Evolutionary conservation across 2,888 invertebrate species (phyloP).

Genomic region (Ornithoptera alexandrae): DNA sequence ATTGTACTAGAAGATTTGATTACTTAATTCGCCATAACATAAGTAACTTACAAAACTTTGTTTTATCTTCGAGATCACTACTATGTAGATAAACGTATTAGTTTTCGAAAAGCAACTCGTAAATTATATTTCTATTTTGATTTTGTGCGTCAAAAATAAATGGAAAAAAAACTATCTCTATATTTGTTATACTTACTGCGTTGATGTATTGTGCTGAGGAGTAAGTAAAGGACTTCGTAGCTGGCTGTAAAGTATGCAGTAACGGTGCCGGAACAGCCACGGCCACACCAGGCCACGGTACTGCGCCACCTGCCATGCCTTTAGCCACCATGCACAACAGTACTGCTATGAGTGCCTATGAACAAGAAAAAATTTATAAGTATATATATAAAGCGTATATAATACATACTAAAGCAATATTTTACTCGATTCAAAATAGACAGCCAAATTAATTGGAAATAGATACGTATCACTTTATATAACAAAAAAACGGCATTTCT

Average conservation of each 20-base stretch:
- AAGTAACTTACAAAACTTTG: no score
- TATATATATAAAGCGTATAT: neutral
- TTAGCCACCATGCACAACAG: slow-evolving; percentile 48
- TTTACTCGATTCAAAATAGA: no score
- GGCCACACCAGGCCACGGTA: slow-evolving; percentile 40
- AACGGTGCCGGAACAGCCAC: slow-evolving; percentile 43
- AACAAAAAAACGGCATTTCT: no score
- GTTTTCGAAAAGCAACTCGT: no score
- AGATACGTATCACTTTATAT: no score
- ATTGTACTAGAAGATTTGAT: no score
- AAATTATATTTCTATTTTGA: no score
- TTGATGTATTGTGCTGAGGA: slow-evolving; percentile 68
- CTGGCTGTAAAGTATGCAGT: slow-evolving; percentile 51
- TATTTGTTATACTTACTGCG: slow-evolving; percentile 43
- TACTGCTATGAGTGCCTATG: slow-evolving; percentile 49
- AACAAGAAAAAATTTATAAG: neutral
- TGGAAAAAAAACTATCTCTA: neutral
- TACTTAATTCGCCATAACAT: no score
- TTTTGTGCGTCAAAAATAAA: no score
- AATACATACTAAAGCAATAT: neutral
- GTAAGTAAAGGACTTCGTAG: slow-evolving; percentile 59
- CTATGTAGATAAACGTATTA: no score
- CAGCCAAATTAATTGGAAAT: no score
- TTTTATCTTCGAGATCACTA: no score
- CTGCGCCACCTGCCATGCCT: slow-evolving; percentile 43